Conservation (phyloP, 2,797 vertebrate genomes). For the Hemitrygon akajei region DNA sequence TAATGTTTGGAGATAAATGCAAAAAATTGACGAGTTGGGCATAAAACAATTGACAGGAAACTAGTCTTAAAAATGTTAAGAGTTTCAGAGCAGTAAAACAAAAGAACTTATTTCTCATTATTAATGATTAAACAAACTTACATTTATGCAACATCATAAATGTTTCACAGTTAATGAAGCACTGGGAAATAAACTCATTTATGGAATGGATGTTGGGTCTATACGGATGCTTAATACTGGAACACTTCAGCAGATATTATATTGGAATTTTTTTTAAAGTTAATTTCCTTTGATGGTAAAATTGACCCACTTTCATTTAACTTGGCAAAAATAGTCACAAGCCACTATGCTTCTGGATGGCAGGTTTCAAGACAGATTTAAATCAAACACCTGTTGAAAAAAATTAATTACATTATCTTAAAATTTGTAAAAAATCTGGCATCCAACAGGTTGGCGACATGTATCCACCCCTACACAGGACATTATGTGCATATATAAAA, state of each 20-base stretch:
- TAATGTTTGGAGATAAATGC: neutral
- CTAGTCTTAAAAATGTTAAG: neutral
- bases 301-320: neutral
- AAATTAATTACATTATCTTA: neutral
- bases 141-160: neutral
- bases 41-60: neutral
- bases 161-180: neutral
- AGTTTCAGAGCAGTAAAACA: neutral
- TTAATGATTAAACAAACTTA: neutral
- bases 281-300: neutral
- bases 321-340: neutral
- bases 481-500: neutral
- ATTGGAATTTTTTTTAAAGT: neutral
- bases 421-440: neutral
- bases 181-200: neutral
- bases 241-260: neutral
- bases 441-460: neutral
- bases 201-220: neutral
- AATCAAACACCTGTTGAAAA: neutral
- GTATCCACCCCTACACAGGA: neutral
- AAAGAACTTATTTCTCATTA: neutral
- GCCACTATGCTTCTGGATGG: too few relatives aligned
- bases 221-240: neutral
- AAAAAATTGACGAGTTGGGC: neutral
- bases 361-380: neutral